Evolutionary conservation across 2,113 vertebrate species (phyloP), one percentile per base, ranked within the genome.

Genomic region (Pomatorhinus ruficollis): DNA sequence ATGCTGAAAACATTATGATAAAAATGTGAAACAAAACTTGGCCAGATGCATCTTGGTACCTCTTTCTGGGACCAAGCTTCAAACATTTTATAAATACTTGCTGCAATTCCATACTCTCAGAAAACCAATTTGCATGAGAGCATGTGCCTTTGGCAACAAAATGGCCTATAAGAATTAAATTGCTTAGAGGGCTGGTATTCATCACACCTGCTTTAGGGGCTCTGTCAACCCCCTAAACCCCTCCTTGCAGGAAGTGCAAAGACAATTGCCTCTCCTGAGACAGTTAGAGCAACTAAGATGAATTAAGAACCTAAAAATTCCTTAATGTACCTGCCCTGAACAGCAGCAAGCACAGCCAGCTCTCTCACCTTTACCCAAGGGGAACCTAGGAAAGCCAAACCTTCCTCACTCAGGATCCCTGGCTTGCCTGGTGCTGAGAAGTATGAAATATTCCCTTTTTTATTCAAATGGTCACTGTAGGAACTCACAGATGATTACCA

Each of bases 121-220:
- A 92, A 93, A 92, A 90, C 4, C 21, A 35, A 78, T 66, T 90
- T 90, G 50, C 80, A 66, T 40, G 27, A 63, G 27, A 87, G 22
- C 39, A 10, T 13, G n/a, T 47, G 64, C 47, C 47, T 90, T 77
- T 90, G 64, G 59, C 64, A 95, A 74, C 35, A 63, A 64, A 83
- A 61, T 23, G 76, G 64, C 47, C 76, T 81, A 3, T 42, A 89
- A 81, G 69, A 83, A 65, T 63, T 35, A 74, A 88, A 95, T 47
- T 66, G 72, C 64, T 93, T 80, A 70, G 37, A 24, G 71, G 59
- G 60, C 42, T 77, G 53, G 64, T 80, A 90, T 80, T 90, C 76
- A 80, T 66, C 64, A 74, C 88, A 88, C 68, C 80, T 77, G 80
- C 80, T 96, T 94, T 74, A 65, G 80, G 91, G 83, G 68, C 87